phyloP scores from a whole-genome alignment of 2,888 invertebrate species.

The Folsomia candida region DNA sequence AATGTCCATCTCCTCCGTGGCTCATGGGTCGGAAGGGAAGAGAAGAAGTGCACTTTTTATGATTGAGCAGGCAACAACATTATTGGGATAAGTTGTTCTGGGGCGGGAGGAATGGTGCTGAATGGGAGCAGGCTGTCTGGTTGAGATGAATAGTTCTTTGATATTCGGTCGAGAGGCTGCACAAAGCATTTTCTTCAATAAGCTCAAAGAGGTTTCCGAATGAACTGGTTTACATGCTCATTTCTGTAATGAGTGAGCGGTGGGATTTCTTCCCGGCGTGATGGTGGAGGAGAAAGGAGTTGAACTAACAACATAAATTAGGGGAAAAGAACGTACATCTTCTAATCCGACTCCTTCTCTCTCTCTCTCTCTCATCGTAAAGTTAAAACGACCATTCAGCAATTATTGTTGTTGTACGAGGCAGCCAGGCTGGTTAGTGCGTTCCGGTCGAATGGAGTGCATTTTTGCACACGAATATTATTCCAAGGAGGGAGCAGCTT shows the following conservation, averaged over 20 bases:
- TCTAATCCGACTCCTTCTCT: slow-evolving; percentile 2
- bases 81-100: too few relatives aligned
- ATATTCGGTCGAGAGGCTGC: neutral
- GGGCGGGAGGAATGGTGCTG: too few relatives aligned
- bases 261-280: neutral
- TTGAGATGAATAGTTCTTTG: neutral
- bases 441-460: neutral
- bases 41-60: too few relatives aligned
- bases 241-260: neutral
- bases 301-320: slow-evolving; percentile 17
- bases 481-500: too few relatives aligned
- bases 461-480: neutral
- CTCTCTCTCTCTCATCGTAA: slow-evolving; percentile 11
- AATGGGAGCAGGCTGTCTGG: too few relatives aligned
- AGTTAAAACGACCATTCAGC: slow-evolving; percentile 11
- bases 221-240: neutral
- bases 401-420: slow-evolving; percentile 28
- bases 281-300: neutral
- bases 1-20: too few relatives aligned
- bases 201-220: neutral
- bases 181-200: neutral
- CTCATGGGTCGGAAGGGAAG: too few relatives aligned
- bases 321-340: neutral
- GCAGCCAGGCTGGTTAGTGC: neutral
- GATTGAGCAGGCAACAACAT: too few relatives aligned